Evolutionary conservation across 2,888 invertebrate genomes (phyloP).

Genomic region (Eristalis intricaria): DNA sequence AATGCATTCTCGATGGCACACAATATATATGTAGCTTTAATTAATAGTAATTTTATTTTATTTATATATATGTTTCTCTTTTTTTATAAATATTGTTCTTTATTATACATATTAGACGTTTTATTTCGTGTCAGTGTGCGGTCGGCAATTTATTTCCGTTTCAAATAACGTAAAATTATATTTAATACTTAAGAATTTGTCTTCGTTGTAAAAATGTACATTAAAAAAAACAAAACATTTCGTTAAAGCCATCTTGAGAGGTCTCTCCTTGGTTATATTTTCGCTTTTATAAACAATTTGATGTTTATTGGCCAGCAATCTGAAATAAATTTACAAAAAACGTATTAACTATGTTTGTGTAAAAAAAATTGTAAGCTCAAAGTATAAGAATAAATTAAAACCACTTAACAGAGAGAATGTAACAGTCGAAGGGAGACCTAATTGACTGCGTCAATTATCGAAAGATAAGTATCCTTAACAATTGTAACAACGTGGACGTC

Average conservation of each 20-base stretch:
- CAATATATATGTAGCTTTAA: slow-evolving; percentile 28
- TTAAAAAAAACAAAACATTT: slow-evolving; percentile 38
- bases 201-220: slow-evolving; percentile 66
- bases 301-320: slow-evolving; percentile 80
- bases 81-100: not conserved
- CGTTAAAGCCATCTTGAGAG: slow-evolving; percentile 71
- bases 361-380: not conserved
- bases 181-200: slow-evolving; percentile 65
- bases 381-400: no score
- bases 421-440: no score
- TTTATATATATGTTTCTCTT: slow-evolving; percentile 20
- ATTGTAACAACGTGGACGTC: no score
- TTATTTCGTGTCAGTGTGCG: slow-evolving; percentile 47
- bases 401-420: no score
- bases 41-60: slow-evolving; percentile 25
- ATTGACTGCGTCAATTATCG: no score
- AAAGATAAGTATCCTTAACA: no score
- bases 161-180: slow-evolving; percentile 25
- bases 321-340: slow-evolving; percentile 65
- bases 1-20: slow-evolving; percentile 65
- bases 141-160: slow-evolving; percentile 13
- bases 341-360: not conserved
- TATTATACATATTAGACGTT: slow-evolving; percentile 6
- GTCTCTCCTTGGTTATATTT: slow-evolving; percentile 63
- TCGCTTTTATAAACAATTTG: slow-evolving; percentile 31